A percentile compares a stretch with the other conserved stretches of the same genome.
Conservation (phyloP, 2,113 vertebrate species). For the Microcebus lehilahytsara region DNA sequence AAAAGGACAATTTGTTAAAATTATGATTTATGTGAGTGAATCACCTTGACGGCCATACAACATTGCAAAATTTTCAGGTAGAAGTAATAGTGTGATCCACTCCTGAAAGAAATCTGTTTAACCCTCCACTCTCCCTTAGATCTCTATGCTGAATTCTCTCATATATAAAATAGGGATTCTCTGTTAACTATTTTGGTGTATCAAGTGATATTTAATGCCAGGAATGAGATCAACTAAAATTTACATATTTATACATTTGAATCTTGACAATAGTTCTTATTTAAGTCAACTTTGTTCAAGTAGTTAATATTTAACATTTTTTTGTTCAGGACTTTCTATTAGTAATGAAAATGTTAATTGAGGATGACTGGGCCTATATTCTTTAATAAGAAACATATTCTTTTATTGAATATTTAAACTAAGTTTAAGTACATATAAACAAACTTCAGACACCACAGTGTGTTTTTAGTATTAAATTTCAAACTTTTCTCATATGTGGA, state of each 20-base stretch:
- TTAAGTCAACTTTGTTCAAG: not conserved
- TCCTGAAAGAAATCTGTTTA: not conserved
- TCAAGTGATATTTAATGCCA: not conserved
- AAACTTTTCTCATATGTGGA: not conserved
- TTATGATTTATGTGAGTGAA: not conserved
- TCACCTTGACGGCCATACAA: not conserved
- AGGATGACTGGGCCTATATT: not conserved
- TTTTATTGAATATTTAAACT: constrained; percentile 32
- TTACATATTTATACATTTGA: not conserved
- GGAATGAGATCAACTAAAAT: not conserved
- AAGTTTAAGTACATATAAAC: not conserved
- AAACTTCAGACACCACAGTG: not conserved
- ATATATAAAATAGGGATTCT: not conserved
- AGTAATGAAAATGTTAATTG: not conserved
- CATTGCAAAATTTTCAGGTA: not conserved
- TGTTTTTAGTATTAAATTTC: not conserved
- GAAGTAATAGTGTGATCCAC: not conserved
- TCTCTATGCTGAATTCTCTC: not conserved
- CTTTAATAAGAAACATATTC: not conserved
- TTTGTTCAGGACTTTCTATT: not conserved
- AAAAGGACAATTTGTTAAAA: not conserved
- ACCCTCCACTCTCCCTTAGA: not conserved
- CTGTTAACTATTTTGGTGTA: not conserved
- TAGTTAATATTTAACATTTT: not conserved
- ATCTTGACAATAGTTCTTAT: not conserved